These are phyloP conservation scores for Tachina lurida DNA, from an alignment of 2,888 invertebrate species.

Conservation along the genomic window DNA sequence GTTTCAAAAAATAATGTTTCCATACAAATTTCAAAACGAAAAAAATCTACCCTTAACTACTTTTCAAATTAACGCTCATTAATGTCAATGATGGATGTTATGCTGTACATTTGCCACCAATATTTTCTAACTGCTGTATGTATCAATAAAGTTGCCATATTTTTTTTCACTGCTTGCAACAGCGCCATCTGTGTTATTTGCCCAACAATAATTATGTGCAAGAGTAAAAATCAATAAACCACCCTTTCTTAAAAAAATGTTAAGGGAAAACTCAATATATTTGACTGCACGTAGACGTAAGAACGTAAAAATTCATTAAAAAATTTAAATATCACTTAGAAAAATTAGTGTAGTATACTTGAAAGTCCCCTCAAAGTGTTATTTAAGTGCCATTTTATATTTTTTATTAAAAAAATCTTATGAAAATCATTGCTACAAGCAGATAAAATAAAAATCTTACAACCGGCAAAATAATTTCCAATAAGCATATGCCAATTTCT, in stretches of 20 bases:
- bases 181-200: constrained; percentile 57
- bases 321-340: constrained; percentile 70
- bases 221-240: constrained; percentile 80
- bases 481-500: constrained; percentile 67
- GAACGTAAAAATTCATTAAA: constrained; percentile 72
- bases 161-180: accelerated
- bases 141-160: constrained; percentile 34
- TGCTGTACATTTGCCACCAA: neutral
- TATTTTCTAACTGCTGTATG: constrained; percentile 7
- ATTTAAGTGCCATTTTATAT: constrained; percentile 69
- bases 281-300: constrained; percentile 77
- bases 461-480: constrained; percentile 70
- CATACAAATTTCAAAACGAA: too few species aligned
- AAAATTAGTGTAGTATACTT: constrained; percentile 70
- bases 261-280: constrained; percentile 79
- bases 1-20: too few species aligned
- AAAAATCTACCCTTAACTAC: neutral
- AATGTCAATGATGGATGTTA: neutral
- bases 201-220: neutral
- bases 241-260: constrained; percentile 80
- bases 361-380: constrained; percentile 66
- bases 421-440: constrained; percentile 70
- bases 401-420: constrained; percentile 65
- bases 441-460: constrained; percentile 53
- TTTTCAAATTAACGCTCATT: constrained; percentile 9